A percentile compares a stretch with the other conserved stretches of the same genome.
These are phyloP conservation scores for Myotis pilosus DNA, from an alignment of 2,797 vertebrate genomes.

Conservation along the genomic window DNA sequence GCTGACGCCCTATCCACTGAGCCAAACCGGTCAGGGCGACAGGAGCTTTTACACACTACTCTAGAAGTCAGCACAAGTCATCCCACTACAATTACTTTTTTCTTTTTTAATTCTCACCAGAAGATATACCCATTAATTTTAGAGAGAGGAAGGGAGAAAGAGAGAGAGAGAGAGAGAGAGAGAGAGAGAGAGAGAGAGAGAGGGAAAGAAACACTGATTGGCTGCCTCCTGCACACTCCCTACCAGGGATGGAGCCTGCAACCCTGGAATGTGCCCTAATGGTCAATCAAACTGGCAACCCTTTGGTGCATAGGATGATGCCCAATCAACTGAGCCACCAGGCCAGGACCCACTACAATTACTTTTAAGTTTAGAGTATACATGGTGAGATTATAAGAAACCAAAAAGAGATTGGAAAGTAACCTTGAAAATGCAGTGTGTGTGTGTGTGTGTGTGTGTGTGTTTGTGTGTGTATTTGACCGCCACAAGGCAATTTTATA, in stretches of 20 bases:
- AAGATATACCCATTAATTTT: neutral
- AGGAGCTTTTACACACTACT: neutral
- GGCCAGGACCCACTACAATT: neutral
- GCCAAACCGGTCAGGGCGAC: no score
- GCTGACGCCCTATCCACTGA: no score
- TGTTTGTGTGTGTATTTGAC: neutral
- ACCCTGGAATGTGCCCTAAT: no score
- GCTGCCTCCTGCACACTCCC: neutral
- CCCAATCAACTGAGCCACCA: neutral
- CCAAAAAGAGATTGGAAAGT: neutral
- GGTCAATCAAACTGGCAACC: neutral
- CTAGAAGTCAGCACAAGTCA: neutral
- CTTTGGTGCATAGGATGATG: neutral
- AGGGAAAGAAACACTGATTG: neutral
- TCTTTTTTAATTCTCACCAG: neutral
- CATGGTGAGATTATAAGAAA: neutral
- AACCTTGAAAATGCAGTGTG: neutral
- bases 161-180: neutral
- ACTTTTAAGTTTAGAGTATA: neutral
- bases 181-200: neutral
- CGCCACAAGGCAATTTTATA: neutral
- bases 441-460: neutral
- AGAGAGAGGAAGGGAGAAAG: neutral
- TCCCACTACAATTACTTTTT: neutral
- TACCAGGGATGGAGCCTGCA: neutral